Evolutionary conservation across 2,888 invertebrate genomes (phyloP).

Genomic region (Flexamia atlantica): DNA sequence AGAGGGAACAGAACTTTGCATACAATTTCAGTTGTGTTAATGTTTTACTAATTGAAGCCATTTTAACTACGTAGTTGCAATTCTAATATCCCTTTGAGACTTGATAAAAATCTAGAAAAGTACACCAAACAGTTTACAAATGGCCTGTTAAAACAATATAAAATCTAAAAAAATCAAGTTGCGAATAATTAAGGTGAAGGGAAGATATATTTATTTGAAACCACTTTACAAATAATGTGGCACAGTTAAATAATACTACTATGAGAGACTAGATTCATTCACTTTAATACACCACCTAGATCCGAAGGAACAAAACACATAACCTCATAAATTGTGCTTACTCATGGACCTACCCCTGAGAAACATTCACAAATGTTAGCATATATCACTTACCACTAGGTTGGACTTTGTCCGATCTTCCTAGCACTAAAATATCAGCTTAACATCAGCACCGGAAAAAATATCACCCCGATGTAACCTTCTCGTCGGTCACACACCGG

Average conservation of each 20-base stretch:
- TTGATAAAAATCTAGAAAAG: too few species aligned
- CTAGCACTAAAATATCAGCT: slow-evolving; percentile 3
- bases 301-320: not conserved
- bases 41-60: too few species aligned
- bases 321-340: not conserved
- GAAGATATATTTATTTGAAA: not conserved
- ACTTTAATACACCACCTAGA: not conserved
- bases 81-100: too few species aligned
- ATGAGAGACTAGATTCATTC: slow-evolving; percentile 27
- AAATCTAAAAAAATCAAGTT: too few species aligned
- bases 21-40: too few species aligned
- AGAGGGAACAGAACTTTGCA: too few species aligned
- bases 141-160: too few species aligned
- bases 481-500: not conserved
- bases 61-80: too few species aligned
- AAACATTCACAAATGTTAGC: not conserved
- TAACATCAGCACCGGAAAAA: slow-evolving; percentile 28
- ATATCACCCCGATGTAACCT: not conserved
- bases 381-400: not conserved
- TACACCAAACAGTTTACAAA: too few species aligned
- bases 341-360: not conserved
- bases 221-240: not conserved
- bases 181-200: not conserved
- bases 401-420: slow-evolving; percentile 4
- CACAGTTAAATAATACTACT: slow-evolving; percentile 31